Evolutionary conservation across 2,113 vertebrate species (phyloP), one percentile per base, ranked within the genome.

Genomic region (Chionomys nivalis): DNA sequence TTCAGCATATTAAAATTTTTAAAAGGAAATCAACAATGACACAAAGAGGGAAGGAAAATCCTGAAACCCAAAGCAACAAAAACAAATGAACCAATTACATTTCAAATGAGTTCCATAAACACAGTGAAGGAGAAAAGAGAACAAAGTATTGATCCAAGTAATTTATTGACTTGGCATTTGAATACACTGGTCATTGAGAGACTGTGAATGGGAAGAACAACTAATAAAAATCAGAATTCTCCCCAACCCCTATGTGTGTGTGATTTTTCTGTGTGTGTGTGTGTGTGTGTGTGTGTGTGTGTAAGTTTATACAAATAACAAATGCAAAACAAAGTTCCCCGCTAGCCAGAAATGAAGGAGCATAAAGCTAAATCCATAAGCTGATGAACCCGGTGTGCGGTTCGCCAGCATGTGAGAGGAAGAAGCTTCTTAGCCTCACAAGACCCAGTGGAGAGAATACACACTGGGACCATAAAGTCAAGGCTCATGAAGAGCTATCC

Each of bases 31-130:
- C 61, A 87, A 39, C 58, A 77, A 79, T 72, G 73, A 91, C 36
- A 68, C 19, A 24, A 94, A 91, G 14, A 87, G 7, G 47, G 70
- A 93, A 91, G 3, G 90, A 90, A 58, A 93, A 39, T 14, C 6
- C 72, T 63, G 72, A 95, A 94, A 87, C 21, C 16, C 66, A 77
- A 96, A 73, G 8, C 39, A 91, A 89, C 16, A 47, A 95, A 82
- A 91, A 83, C 42, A 85, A 95, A 70, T 55, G 11, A 94, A 65
- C 36, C 49, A 85, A 88, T 7, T 58, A 3, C 36, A 89, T 87
- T 82, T 90, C 68, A 89, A 73, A 26, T 75, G 47, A 90, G 66
- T 65, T 66, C 73, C 44, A 58, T 76, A 49, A 87, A 61, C 36
- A 65, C 13, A 42, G n/a, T 24, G 14, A 89, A 82, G 9, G 12